A percentile compares a stretch with the other conserved stretches of the same genome.
Evolutionary conservation across 2,888 invertebrate species (phyloP).

Genomic region (Agriopis marginaria): DNA sequence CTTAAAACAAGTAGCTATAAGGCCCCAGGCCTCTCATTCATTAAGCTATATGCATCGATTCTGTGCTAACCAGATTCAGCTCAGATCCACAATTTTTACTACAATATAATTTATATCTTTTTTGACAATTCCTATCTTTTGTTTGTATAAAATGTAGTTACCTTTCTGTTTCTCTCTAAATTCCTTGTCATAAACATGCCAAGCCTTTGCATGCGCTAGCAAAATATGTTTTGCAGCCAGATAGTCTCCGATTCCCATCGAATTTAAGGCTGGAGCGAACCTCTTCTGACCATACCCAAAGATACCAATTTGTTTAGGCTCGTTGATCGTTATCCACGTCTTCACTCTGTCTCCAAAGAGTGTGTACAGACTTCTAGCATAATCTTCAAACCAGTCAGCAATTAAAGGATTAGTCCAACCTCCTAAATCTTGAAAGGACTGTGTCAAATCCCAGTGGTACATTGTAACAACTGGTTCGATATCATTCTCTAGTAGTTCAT

Average conservation of each 20-base stretch:
- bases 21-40: too few relatives aligned
- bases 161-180: constrained; percentile 67
- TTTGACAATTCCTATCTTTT: not conserved
- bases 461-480: constrained; percentile 88
- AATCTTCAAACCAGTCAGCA: constrained; percentile 80
- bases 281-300: constrained; percentile 76
- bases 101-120: not conserved
- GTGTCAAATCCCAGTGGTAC: constrained; percentile 86
- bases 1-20: too few relatives aligned
- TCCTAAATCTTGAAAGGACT: constrained; percentile 84
- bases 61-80: too few relatives aligned
- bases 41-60: too few relatives aligned
- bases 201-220: constrained; percentile 85
- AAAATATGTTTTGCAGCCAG: constrained; percentile 80
- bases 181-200: constrained; percentile 75
- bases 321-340: constrained; percentile 87
- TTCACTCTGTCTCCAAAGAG: constrained; percentile 83
- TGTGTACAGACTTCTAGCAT: constrained; percentile 74
- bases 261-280: constrained; percentile 71
- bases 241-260: constrained; percentile 81
- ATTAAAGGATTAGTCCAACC: constrained; percentile 83
- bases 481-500: constrained; percentile 84
- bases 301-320: constrained; percentile 76
- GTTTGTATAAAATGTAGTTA: constrained; percentile 32
- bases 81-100: too few relatives aligned